Conservation (phyloP, 2,113 vertebrate genomes). For the Cryptoleucopteryx plumbea region DNA sequence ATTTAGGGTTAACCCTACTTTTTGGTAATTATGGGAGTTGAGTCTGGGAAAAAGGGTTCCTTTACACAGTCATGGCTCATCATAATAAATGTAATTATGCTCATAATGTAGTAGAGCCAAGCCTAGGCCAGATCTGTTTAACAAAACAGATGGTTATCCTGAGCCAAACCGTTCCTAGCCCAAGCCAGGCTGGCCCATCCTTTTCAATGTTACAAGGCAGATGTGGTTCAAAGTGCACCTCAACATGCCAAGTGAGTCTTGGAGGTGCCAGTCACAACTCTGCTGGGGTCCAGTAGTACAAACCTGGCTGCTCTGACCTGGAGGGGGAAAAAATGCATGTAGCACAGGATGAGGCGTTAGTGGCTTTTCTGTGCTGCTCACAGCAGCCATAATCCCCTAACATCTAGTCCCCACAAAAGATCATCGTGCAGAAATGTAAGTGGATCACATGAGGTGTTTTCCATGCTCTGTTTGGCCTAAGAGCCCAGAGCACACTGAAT, state of each 20-base stretch:
- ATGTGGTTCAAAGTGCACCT: not conserved
- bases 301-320: not conserved
- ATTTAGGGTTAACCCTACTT: not conserved
- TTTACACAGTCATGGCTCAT: not conserved
- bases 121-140: not conserved
- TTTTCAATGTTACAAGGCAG: not conserved
- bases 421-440: not conserved
- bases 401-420: not conserved
- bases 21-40: not conserved
- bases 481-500: not conserved
- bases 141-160: not conserved
- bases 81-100: not conserved
- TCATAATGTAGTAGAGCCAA: not conserved
- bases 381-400: not conserved
- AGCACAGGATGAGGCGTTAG: fast-evolving
- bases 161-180: not conserved
- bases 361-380: not conserved
- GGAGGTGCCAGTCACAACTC: not conserved
- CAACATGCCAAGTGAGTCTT: not conserved
- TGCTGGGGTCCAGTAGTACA: not conserved
- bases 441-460: not conserved
- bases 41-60: not conserved
- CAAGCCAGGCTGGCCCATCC: not conserved
- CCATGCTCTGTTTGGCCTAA: not conserved
- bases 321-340: too few species aligned